phyloP scores from a whole-genome alignment of 2,113 vertebrate species.

The Callochromis pleurospilus region DNA sequence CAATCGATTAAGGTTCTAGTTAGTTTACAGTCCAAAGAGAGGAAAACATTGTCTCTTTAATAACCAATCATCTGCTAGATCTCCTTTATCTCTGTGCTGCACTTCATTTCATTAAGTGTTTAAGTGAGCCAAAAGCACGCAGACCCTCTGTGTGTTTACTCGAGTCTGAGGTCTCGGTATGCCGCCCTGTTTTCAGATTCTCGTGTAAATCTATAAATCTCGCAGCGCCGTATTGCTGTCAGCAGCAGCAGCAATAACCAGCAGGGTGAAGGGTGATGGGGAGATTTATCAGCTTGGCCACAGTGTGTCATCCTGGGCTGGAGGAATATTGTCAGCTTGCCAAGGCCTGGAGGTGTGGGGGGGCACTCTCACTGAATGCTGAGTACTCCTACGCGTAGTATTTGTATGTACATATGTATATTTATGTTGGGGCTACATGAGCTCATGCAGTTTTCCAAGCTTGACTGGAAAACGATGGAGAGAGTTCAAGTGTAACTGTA shows the following conservation, averaged over 20 bases:
- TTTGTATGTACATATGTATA: not conserved
- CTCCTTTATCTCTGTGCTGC: not conserved
- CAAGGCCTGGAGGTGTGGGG: not conserved
- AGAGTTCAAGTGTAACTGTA: constrained; percentile 20
- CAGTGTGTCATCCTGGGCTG: constrained; percentile 6
- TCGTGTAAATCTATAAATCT: constrained; percentile 32
- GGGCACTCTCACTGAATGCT: not conserved
- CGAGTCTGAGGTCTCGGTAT: not conserved
- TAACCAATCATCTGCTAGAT: not conserved
- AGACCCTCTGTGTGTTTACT: not conserved
- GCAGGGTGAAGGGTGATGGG: constrained; percentile 3
- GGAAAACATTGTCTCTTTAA: not conserved
- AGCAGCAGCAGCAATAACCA: constrained; percentile 5
- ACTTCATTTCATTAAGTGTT: constrained; percentile 16
- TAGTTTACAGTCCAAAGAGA: not conserved
- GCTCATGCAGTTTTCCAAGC: not conserved
- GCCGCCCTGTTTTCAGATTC: constrained; percentile 10
- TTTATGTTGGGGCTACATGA: not conserved
- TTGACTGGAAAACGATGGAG: not conserved
- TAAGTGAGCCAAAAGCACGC: not conserved
- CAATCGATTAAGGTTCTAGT: not conserved
- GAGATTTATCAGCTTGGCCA: constrained; percentile 46
- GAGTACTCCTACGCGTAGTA: not conserved
- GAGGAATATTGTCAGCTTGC: constrained; percentile 16
- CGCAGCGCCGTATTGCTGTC: not conserved